Percentiles rank a stretch among this genome's conserved stretches.
Conservation (phyloP, 2,113 vertebrate species). For the Donacobius atricapilla region DNA sequence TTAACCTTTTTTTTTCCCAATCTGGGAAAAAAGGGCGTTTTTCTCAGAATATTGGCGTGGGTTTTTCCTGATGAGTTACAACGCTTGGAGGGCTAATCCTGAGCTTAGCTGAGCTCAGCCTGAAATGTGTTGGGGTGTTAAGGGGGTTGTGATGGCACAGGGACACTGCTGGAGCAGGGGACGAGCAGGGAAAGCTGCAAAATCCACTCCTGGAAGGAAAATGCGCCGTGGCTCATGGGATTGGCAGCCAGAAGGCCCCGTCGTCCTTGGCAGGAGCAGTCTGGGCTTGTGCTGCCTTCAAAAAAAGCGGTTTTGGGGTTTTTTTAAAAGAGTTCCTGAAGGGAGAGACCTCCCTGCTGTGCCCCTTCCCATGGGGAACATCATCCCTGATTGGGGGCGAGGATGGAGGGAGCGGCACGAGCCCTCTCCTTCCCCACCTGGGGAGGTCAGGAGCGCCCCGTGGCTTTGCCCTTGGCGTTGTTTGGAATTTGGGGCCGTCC, state of each 20-base stretch:
- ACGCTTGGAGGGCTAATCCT: background rate
- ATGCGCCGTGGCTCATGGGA: fast-evolving
- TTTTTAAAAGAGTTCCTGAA: background rate
- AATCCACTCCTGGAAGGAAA: background rate
- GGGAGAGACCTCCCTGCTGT: background rate
- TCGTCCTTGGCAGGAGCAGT: background rate
- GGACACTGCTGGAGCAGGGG: background rate
- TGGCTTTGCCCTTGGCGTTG: background rate
- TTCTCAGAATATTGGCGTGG: background rate
- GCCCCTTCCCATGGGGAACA: background rate
- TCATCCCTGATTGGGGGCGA: fast-evolving
- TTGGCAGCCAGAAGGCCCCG: background rate
- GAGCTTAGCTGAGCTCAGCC: background rate
- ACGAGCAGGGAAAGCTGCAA: background rate
- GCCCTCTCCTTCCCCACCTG: background rate
- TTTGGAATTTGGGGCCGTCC: background rate
- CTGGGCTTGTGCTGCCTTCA: background rate
- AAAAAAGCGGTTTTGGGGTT: background rate
- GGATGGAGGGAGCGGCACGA: fast-evolving
- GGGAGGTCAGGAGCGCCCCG: background rate
- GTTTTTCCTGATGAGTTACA: background rate
- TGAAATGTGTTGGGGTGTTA: fast-evolving
- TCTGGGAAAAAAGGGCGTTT: background rate
- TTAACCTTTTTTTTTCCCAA: conserved; percentile 29
- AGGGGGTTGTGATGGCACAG: background rate